Base-by-base conservation (phyloP, 2,113 vertebrate genomes). In the Eonycteris spelaea region DNA sequence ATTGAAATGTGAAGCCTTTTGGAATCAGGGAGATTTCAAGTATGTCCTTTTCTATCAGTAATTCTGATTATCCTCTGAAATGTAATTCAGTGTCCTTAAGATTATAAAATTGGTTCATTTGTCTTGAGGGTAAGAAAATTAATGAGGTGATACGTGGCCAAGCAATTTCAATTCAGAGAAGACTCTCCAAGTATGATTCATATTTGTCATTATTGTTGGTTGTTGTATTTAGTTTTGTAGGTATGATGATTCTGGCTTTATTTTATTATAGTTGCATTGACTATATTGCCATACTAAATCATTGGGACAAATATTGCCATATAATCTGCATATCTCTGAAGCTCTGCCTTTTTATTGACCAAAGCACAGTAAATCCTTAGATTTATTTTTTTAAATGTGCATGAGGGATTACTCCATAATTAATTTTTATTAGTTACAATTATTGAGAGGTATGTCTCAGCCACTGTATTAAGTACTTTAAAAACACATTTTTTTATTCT, bases 71-170 rank as follows among this genome's bases (percentile, higher is more conserved):
- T 96, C 94, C 45, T 91, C 93, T 96, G 55, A 96, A 97, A 93
- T 94, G 92, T 74, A 97, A 96, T 79, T 96, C 55, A 53, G 21
- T 79, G 19, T 89, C 96, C 28, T 90, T 95, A 96, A 96, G 82
- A 96, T 97, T 95, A 93, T 91, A 97, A 97, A 96, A 96, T 87
- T 94, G 86, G 88, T 96, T 90, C 96, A 97, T 97, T 97, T 96
- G 95, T 97, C 96, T 95, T 97, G 74, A 95, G 83, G 75, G 82
- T 88, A 93, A 93, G 86, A 93, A 48, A 98, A 97, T 97, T 97
- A 97, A 96, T 96, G 95, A 96, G 94, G 71, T 97, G 93, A 92
- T 94, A 95, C n/a, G 55, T 93, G 38, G 90, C 65, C 71, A 97
- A 92, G 93, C 79, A 97, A 96, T 97, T 97, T 96, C 22, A 2